Percentiles rank a stretch among this genome's conserved stretches.
These are phyloP conservation scores for Acipenser transmontanus DNA, from an alignment of 2,797 vertebrate genomes.

Conservation along the genomic window DNA sequence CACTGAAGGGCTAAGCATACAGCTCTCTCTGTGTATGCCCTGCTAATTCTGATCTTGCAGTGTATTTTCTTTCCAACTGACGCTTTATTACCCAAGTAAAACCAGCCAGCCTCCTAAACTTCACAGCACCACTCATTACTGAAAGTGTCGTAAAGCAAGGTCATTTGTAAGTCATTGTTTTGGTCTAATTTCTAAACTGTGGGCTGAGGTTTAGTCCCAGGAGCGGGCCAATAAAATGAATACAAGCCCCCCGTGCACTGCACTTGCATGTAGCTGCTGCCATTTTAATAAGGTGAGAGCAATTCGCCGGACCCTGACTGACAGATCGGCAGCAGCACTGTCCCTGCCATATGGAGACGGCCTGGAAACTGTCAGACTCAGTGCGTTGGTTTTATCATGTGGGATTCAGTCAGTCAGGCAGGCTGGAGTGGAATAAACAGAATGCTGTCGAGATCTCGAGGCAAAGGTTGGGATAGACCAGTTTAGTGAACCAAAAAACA, in stretches of 20 bases:
- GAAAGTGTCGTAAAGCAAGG: constrained; percentile 27
- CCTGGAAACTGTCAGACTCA: constrained; percentile 74
- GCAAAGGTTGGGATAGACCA: constrained; percentile 46
- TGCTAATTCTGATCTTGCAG: constrained; percentile 2
- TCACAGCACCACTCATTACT: constrained; percentile 26
- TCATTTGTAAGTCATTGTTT: constrained; percentile 32
- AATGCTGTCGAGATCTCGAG: constrained; percentile 57
- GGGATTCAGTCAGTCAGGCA: constrained; percentile 67
- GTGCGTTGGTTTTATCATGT: constrained; percentile 69
- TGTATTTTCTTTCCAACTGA: not conserved
- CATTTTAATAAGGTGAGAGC: constrained; percentile 70
- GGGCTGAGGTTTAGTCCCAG: constrained; percentile 29
- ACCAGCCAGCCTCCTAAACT: constrained; percentile 27
- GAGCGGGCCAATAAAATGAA: constrained; percentile 40
- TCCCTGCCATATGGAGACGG: constrained; percentile 70
- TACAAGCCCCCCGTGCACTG: constrained; percentile 46
- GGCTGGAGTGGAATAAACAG: constrained; percentile 56
- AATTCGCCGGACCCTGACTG: constrained; percentile 50
- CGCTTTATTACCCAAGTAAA: constrained; percentile 9
- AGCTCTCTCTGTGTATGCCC: constrained; percentile 24
- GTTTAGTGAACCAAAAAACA: constrained; percentile 40
- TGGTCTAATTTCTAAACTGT: constrained; percentile 36
- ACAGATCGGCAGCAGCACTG: constrained; percentile 43
- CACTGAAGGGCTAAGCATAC: constrained; percentile 25
- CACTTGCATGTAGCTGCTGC: constrained; percentile 59